Percentiles rank a stretch among this genome's conserved stretches.
Evolutionary conservation across 2,113 vertebrate species (phyloP).

Genomic region (Prunella fulvescens): DNA sequence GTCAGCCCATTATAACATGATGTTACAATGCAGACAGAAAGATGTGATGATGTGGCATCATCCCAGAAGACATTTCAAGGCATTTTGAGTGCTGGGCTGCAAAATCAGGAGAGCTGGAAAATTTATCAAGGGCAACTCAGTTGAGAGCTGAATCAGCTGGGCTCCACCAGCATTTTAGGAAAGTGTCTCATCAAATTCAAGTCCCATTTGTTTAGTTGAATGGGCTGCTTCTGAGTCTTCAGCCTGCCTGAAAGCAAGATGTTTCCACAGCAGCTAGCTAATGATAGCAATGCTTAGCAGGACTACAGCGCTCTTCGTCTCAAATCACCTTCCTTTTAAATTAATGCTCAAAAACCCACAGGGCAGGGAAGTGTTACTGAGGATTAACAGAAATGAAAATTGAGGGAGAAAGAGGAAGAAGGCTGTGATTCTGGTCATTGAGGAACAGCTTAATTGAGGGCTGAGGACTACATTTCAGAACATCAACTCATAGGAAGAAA

Average conservation of each 20-base stretch:
- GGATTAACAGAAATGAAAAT: constrained; percentile 6
- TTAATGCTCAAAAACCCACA: constrained; percentile 1
- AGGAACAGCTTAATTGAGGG: background rate
- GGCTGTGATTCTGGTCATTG: background rate
- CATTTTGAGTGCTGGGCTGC: background rate
- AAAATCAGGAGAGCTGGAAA: background rate
- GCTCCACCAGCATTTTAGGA: background rate
- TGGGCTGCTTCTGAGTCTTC: background rate
- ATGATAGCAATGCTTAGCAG: constrained; percentile 12
- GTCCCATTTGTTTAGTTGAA: background rate
- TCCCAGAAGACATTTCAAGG: background rate
- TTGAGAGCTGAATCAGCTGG: constrained; percentile 13
- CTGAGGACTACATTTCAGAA: background rate
- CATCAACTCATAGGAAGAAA: background rate
- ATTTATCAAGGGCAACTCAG: background rate
- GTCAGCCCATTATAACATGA: background rate
- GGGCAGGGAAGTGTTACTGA: background rate
- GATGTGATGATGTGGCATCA: background rate
- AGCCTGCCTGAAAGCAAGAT: constrained; percentile 13
- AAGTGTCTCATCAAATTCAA: constrained; percentile 11
- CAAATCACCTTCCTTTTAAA: constrained; percentile 22
- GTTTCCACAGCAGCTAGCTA: constrained; percentile 21
- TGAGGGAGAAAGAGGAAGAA: background rate
- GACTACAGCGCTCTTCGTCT: background rate
- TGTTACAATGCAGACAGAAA: background rate